A percentile compares a stretch with the other conserved stretches of the same genome.
Conservation (phyloP, 2,113 vertebrate genomes). For the Saimiri boliviensis region DNA sequence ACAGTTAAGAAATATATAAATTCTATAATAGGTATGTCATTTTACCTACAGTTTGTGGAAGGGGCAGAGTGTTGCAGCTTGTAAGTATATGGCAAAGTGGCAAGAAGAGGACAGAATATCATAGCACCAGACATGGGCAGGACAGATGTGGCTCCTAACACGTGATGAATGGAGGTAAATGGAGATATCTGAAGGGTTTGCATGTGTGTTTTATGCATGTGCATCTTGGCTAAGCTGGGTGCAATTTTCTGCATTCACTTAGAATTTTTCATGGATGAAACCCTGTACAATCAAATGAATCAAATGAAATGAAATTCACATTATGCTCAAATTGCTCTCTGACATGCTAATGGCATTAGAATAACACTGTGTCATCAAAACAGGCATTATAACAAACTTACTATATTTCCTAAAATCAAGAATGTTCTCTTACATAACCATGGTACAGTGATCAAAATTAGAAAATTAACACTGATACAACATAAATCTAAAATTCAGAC, state of each 20-base stretch:
- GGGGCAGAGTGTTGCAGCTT: neutral
- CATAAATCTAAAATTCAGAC: constrained; percentile 22
- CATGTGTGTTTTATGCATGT: neutral
- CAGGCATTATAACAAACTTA: neutral
- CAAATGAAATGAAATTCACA: constrained; percentile 36
- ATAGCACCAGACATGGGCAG: neutral
- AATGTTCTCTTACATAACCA: neutral
- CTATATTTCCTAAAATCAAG: neutral
- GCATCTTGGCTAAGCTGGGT: neutral
- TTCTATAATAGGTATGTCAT: neutral
- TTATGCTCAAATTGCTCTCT: neutral
- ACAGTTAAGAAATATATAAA: constrained; percentile 5
- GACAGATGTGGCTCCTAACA: neutral
- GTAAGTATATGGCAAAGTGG: neutral
- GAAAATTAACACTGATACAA: constrained; percentile 1
- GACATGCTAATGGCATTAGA: neutral
- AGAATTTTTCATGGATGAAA: constrained; percentile 27
- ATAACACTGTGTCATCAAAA: neutral
- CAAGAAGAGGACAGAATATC: neutral
- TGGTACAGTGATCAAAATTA: constrained; percentile 34
- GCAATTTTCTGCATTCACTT: neutral
- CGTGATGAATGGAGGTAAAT: neutral
- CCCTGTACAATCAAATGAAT: constrained; percentile 21
- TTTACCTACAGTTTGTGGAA: neutral
- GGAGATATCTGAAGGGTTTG: neutral